Evolutionary conservation across 2,113 vertebrate species (phyloP).

Genomic region (Cinclus cinclus): DNA sequence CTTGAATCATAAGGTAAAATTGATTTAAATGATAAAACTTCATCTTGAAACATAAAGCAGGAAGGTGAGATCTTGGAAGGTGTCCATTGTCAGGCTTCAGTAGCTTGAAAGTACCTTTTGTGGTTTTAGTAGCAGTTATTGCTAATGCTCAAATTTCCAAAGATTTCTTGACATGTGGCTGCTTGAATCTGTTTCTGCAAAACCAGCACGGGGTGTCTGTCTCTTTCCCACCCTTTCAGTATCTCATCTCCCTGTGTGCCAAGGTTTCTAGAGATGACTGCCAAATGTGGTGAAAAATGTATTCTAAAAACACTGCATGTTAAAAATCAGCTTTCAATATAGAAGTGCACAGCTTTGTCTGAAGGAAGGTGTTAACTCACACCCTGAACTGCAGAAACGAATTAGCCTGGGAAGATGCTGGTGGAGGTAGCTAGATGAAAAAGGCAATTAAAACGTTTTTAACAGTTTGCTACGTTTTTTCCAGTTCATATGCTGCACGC

Average conservation of each 20-base stretch:
- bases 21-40: neutral
- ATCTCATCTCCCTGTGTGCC: neutral
- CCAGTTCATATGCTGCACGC: neutral
- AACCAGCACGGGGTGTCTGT: neutral
- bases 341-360: neutral
- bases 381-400: neutral
- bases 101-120: neutral
- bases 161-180: neutral
- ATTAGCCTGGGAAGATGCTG: neutral
- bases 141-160: neutral
- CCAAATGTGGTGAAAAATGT: neutral
- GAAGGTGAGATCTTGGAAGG: neutral
- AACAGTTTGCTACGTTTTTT: neutral
- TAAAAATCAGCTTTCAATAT: neutral
- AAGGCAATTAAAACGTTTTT: neutral
- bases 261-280: neutral
- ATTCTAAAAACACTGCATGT: neutral
- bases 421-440: neutral
- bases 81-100: neutral
- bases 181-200: neutral
- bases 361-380: neutral
- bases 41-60: neutral
- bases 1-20: conserved; percentile 92
- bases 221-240: neutral
- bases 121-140: neutral